Conservation (phyloP, 2,113 vertebrate species). For the Rhinopomastus cyanomelas region DNA sequence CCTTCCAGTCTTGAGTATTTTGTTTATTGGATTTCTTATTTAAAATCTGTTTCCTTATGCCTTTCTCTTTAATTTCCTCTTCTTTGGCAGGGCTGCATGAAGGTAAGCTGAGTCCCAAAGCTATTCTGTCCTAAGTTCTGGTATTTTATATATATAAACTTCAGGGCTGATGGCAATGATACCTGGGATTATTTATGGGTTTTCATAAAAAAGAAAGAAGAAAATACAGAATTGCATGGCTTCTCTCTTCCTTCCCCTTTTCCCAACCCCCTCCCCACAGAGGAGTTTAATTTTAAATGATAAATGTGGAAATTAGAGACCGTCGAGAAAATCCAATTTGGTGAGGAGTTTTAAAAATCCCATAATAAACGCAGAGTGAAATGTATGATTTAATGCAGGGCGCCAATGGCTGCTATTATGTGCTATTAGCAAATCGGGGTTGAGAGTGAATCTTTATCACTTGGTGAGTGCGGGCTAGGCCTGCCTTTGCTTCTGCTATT, state of each 20-base stretch:
- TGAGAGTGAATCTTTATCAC: slow-evolving; percentile 83
- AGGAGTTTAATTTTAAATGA: slow-evolving; percentile 95
- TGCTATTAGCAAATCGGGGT: slow-evolving; percentile 90
- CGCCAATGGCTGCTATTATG: slow-evolving; percentile 88
- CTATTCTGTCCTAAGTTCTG: slow-evolving; percentile 49
- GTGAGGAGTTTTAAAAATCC: slow-evolving; percentile 87
- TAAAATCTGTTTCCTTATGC: slow-evolving; percentile 45
- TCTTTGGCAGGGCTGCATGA: slow-evolving; percentile 14
- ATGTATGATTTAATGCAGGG: slow-evolving; percentile 90
- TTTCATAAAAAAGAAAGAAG: slow-evolving; percentile 76
- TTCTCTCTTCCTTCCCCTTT: slow-evolving; percentile 56
- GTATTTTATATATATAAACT: slow-evolving; percentile 58
- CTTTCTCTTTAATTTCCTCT: slow-evolving; percentile 45
- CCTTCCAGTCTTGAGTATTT: slow-evolving; percentile 22
- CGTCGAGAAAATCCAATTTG: slow-evolving; percentile 94
- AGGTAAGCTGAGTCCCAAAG: slow-evolving; percentile 45
- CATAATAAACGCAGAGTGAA: slow-evolving; percentile 86
- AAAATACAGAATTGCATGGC: slow-evolving; percentile 74
- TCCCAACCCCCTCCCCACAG: slow-evolving; percentile 65
- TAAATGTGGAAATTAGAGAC: slow-evolving; percentile 96
- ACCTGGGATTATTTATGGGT: slow-evolving; percentile 81
- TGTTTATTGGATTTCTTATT: slow-evolving; percentile 56
- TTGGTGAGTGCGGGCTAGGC: slow-evolving; percentile 71
- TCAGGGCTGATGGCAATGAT: slow-evolving; percentile 61
- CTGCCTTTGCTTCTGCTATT: slow-evolving; percentile 75